A percentile compares a stretch with the other conserved stretches of the same genome.
These are phyloP conservation scores for Aleiodes testaceus DNA, from an alignment of 2,888 invertebrate species.

Conservation along the genomic window DNA sequence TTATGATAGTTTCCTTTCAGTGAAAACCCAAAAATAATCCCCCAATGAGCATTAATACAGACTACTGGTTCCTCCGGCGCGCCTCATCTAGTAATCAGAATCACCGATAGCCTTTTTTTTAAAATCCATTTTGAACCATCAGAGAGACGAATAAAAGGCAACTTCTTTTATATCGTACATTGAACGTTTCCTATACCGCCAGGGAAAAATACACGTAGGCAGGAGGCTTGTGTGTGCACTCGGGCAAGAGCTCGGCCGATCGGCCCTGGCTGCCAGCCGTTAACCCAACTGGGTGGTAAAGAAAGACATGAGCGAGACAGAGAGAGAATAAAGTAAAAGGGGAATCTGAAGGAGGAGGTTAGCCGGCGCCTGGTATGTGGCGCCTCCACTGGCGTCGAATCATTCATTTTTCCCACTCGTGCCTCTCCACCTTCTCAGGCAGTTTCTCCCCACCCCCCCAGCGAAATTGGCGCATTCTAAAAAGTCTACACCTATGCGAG, in stretches of 20 bases:
- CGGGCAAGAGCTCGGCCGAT: slow-evolving; percentile 34
- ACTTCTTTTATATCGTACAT: slow-evolving; percentile 42
- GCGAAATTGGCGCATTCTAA: slow-evolving; percentile 65
- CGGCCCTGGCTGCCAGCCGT: slow-evolving; percentile 48
- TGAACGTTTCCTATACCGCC: background rate
- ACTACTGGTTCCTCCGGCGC: background rate
- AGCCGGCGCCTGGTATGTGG: slow-evolving; percentile 70
- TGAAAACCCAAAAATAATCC: slow-evolving; percentile 29
- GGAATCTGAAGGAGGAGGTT: slow-evolving; percentile 50
- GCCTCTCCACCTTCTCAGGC: background rate
- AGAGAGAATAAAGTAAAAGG: slow-evolving; percentile 38
- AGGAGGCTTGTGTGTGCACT: background rate
- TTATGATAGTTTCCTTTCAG: slow-evolving; percentile 40
- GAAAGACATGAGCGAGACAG: slow-evolving; percentile 31
- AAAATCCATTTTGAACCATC: too few relatives aligned
- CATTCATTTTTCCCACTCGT: slow-evolving; percentile 49
- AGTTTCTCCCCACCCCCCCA: background rate
- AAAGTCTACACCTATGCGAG: slow-evolving; percentile 65
- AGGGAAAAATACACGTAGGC: slow-evolving; percentile 23
- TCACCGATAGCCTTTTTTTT: too few relatives aligned
- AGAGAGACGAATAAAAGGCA: slow-evolving; percentile 35
- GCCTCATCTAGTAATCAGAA: too few relatives aligned
- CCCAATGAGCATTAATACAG: slow-evolving; percentile 15
- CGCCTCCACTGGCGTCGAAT: slow-evolving; percentile 70
- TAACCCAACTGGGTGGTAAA: slow-evolving; percentile 30